Percentiles rank a stretch among this genome's conserved stretches.
Conservation (phyloP, 1,140 invertebrate species). For the Macrotrachela quadricornifera region DNA sequence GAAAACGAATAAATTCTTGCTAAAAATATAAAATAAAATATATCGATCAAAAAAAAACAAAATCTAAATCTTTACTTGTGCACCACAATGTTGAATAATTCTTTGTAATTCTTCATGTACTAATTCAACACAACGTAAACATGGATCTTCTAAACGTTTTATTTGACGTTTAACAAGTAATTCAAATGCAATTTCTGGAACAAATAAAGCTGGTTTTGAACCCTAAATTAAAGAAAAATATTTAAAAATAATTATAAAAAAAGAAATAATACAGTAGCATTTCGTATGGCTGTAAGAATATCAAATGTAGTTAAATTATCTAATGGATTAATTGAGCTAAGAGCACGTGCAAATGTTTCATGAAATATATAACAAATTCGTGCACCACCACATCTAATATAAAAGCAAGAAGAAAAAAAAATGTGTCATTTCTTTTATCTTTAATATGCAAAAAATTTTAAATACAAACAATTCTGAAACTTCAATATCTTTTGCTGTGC, state of each 20-base stretch:
- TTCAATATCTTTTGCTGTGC: constrained; percentile 83
- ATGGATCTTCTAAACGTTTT: constrained; percentile 76
- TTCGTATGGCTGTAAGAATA: constrained; percentile 86
- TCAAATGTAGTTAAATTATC: constrained; percentile 74
- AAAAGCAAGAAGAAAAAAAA: too few species aligned
- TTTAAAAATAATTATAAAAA: neutral
- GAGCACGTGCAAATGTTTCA: constrained; percentile 75
- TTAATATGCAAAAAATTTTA: too few species aligned
- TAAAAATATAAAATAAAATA: constrained; percentile 38
- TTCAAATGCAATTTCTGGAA: constrained; percentile 72
- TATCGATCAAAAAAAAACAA: too few species aligned
- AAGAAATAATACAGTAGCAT: constrained; percentile 51
- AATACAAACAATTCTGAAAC: constrained; percentile 59
- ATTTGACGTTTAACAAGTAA: constrained; percentile 91
- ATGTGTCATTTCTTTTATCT: too few species aligned
- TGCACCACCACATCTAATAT: constrained; percentile 69
- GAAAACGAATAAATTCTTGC: constrained; percentile 94
- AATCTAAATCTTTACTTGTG: constrained; percentile 30
- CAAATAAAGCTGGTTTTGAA: constrained; percentile 78
- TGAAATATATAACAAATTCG: constrained; percentile 98
- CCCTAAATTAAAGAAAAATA: constrained; percentile 35
- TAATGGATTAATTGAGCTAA: constrained; percentile 79
- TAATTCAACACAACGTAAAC: constrained; percentile 79
- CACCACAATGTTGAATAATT: constrained; percentile 92
- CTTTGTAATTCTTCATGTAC: constrained; percentile 98